phyloP scores from a whole-genome alignment of 2,797 vertebrate genomes.

The Okamejei kenojei region DNA sequence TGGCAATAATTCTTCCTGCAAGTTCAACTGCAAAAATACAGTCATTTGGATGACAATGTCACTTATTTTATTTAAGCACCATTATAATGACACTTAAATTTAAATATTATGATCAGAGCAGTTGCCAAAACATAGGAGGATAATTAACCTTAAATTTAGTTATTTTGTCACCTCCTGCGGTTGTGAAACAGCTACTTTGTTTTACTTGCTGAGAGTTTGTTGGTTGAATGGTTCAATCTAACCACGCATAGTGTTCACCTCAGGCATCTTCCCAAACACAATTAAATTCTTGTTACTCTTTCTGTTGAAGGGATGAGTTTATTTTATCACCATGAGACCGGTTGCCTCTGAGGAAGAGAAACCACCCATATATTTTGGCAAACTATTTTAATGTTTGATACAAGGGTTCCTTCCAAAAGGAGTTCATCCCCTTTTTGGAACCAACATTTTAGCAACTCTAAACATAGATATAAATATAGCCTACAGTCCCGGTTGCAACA shows the following conservation, averaged over 20 bases:
- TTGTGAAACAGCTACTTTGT: constrained; percentile 68
- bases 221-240: constrained; percentile 55
- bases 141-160: constrained; percentile 61
- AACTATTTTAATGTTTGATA: constrained; percentile 76
- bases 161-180: constrained; percentile 64
- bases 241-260: constrained; percentile 56
- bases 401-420: not conserved
- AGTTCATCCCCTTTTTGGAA: constrained; percentile 6
- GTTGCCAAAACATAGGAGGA: constrained; percentile 51
- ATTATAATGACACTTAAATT: constrained; percentile 32
- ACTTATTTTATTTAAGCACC: constrained; percentile 28
- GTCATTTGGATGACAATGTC: constrained; percentile 3
- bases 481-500: not conserved
- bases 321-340: constrained; percentile 70
- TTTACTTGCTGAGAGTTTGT: constrained; percentile 66
- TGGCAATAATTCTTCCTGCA: constrained; percentile 5
- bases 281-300: constrained; percentile 74
- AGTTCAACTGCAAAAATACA: constrained; percentile 1
- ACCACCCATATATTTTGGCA: constrained; percentile 82
- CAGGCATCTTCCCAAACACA: constrained; percentile 70
- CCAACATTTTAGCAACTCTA: not conserved
- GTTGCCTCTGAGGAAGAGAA: constrained; percentile 51
- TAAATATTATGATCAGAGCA: constrained; percentile 29
- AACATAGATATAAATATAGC: constrained; percentile 6
- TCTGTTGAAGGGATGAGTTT: constrained; percentile 64